phyloP scores from a whole-genome alignment of 2,888 invertebrate species.

The Leptarthrus brevirostris region DNA sequence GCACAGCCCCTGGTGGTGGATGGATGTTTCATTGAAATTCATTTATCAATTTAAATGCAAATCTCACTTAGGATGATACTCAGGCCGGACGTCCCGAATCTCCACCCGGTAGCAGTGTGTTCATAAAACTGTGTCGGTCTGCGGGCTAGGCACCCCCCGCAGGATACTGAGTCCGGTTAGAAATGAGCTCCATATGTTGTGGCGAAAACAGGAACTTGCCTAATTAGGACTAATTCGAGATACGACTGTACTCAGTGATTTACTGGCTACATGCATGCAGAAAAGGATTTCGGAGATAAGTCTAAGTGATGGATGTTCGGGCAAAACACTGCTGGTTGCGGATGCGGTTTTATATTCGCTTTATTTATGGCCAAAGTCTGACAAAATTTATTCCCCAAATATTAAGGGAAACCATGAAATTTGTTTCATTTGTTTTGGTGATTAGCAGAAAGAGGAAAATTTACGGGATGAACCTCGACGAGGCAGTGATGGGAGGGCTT shows the following conservation, averaged over 20 bases:
- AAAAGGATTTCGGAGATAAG: conserved; percentile 35
- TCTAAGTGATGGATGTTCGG: conserved; percentile 28
- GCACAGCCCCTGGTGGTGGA: conserved; percentile 5
- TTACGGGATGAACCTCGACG: too few relatives aligned
- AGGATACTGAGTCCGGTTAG: neutral
- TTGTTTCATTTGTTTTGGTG: neutral
- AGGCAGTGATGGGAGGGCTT: too few relatives aligned
- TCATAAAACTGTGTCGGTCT: neutral
- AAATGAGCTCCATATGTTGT: conserved; percentile 43
- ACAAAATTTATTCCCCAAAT: neutral
- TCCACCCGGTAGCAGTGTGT: neutral
- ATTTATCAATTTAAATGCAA: conserved; percentile 54
- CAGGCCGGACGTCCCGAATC: neutral
- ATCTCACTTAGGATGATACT: conserved; percentile 42
- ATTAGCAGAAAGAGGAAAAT: too few relatives aligned
- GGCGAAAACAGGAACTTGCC: conserved; percentile 29
- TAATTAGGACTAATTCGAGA: conserved; percentile 44
- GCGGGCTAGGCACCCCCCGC: neutral
- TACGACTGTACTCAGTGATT: conserved; percentile 30
- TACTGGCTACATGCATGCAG: conserved; percentile 28
- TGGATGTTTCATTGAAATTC: conserved; percentile 51
- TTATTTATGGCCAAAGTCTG: conserved; percentile 18
- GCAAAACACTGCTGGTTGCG: neutral
- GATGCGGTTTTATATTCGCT: conserved; percentile 27
- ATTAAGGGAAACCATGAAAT: neutral